These are phyloP conservation scores for Nephrocerus scutellatus DNA, from an alignment of 2,888 invertebrate genomes.

Conservation along the genomic window DNA sequence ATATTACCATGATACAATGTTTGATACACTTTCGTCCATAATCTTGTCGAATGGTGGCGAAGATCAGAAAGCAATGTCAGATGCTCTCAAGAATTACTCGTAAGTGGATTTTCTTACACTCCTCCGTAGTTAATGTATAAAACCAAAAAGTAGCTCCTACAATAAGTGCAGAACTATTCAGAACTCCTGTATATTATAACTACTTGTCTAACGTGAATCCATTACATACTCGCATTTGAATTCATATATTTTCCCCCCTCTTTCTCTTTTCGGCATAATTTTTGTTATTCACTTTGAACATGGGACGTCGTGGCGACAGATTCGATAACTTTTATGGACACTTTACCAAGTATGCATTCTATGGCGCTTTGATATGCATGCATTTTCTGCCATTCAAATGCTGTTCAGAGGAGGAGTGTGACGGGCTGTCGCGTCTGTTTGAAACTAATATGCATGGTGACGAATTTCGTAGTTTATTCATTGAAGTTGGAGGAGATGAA, in stretches of 20 bases:
- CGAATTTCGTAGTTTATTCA: slow-evolving; percentile 33
- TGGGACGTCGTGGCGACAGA: slow-evolving; percentile 21
- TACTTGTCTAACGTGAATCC: no score
- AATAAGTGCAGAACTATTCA: no score
- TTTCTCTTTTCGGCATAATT: neutral
- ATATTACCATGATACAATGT: slow-evolving; percentile 34
- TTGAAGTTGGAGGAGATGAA: slow-evolving; percentile 37
- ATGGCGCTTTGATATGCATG: slow-evolving; percentile 40
- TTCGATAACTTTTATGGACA: slow-evolving; percentile 37
- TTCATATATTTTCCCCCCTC: no score
- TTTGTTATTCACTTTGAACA: neutral
- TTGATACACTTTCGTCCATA: slow-evolving; percentile 29
- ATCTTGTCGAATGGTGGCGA: slow-evolving; percentile 25
- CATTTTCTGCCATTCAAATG: slow-evolving; percentile 43
- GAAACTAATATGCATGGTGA: slow-evolving; percentile 36
- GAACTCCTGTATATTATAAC: no score
- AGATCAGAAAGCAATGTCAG: slow-evolving; percentile 7
- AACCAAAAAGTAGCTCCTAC: no score
- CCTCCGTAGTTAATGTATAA: no score
- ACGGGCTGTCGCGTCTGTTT: slow-evolving; percentile 32
- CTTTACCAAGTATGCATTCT: slow-evolving; percentile 41
- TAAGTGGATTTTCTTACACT: slow-evolving; percentile 3
- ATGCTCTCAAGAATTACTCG: neutral
- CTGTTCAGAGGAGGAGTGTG: slow-evolving; percentile 34
- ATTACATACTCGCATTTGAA: no score